Conservation (phyloP, 2,113 vertebrate genomes). For the Dicentrarchus labrax region DNA sequence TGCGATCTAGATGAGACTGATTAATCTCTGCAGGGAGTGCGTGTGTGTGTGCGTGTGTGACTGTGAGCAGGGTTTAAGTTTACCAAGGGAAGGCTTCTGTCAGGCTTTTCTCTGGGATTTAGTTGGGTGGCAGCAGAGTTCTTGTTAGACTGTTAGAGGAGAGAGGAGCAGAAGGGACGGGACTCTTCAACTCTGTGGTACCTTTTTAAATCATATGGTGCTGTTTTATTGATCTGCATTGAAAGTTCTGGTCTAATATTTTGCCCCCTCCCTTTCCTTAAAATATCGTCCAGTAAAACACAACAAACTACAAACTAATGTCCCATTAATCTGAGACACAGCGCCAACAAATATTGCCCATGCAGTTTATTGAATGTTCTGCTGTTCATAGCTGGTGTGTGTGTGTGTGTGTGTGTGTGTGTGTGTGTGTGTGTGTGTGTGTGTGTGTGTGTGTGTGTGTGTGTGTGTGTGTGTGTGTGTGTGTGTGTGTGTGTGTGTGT, state of each 20-base stretch:
- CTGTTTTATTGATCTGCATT: constrained; percentile 12
- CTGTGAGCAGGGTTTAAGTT: constrained; percentile 45
- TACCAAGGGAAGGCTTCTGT: constrained; percentile 58
- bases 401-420: background rate
- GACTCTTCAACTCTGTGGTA: constrained; percentile 5
- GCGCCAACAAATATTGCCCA: background rate
- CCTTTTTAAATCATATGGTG: background rate
- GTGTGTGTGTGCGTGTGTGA: background rate
- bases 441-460: background rate
- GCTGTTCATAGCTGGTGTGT: background rate
- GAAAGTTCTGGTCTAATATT: background rate
- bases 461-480: background rate
- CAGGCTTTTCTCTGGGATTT: constrained; percentile 50
- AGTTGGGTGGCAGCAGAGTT: constrained; percentile 51
- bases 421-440: background rate
- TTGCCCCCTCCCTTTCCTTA: background rate
- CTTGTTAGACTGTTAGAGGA: constrained; percentile 35
- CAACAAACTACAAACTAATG: constrained; percentile 3
- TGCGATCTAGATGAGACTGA: constrained; percentile 61
- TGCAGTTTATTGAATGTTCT: background rate
- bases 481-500: background rate
- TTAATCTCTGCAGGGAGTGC: constrained; percentile 54
- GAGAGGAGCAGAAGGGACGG: constrained; percentile 9
- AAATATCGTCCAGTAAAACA: constrained; percentile 9
- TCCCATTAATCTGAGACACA: background rate